Evolutionary conservation across 2,888 invertebrate genomes (phyloP), one percentile per base, ranked within the genome.

Genomic region (Acheta domesticus): DNA sequence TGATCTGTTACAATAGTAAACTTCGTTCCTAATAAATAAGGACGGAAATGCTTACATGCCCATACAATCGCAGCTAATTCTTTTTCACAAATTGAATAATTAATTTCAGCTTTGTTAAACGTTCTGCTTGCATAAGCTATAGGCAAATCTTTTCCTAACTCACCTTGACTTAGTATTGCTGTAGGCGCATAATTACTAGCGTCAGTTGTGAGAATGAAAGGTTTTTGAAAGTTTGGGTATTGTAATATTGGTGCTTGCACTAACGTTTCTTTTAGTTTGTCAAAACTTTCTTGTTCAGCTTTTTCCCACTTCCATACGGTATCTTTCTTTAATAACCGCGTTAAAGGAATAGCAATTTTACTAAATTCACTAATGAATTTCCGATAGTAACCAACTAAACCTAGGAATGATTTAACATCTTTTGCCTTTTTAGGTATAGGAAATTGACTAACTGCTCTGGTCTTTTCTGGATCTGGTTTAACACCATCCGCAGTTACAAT

Each of bases 381-480:
- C 23, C 23, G 23, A 23, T 23, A 23, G 23, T 23, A 23, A 0
- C 23, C 23, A 23, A 23, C 23, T 23, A 23, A 23, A n/a, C 23
- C 23, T 23, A 23, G 23, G 23, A 23, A n/a, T 23, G 23, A 23
- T 75, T 19, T 62, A 23, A 23, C 23, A 23, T 23, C 23, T 3
- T 23, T 23, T 62, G 62, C 2, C 2, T 23, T 62, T 62, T 62
- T 62, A 16, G 2, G 62, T 62, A 62, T 19, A 19, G 62, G 62
- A 62, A 62, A n/a, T 4, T 50, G 14, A 19, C 21, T 75, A 8
- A 83, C 79, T 11, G 82, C 81, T 76, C 81, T 76, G 11, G 83
- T 76, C 82, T 86, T 86, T 0, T 83, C 82, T 0, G 85, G 84
- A 78, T 86, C 84, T 12, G 87, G 86, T 79, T 84, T 85, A 16